A percentile compares a stretch with the other conserved stretches of the same genome.
Conservation (phyloP, 2,113 vertebrate species). For the Saguinus imperator region DNA sequence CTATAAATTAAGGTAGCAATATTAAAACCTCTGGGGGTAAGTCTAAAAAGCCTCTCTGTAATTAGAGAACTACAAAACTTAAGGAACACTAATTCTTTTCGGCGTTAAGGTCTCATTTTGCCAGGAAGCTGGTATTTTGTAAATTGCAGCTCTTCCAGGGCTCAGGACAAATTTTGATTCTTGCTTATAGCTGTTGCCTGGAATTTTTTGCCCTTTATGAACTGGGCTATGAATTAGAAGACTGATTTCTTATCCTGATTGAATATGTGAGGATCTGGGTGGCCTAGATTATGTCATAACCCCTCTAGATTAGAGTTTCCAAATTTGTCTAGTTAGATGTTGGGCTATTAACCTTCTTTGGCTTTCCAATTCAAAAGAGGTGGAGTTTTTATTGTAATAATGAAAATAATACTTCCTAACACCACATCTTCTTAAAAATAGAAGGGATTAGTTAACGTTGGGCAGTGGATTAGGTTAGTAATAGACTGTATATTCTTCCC, state of each 20-base stretch:
- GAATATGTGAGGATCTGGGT: conserved; percentile 7
- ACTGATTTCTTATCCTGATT: neutral
- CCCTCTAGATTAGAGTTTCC: neutral
- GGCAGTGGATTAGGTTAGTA: neutral
- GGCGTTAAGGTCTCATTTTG: conserved; percentile 28
- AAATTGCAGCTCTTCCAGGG: conserved; percentile 41
- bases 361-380: neutral
- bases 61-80: conserved; percentile 57
- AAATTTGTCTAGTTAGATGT: neutral
- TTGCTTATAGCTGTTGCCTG: neutral
- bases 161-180: conserved; percentile 24
- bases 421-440: neutral
- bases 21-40: conserved; percentile 53
- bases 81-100: conserved; percentile 41
- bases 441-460: neutral
- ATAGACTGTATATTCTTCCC: neutral
- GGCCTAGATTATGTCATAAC: neutral
- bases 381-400: conserved; percentile 5
- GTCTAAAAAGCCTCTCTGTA: conserved; percentile 60
- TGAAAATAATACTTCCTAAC: neutral
- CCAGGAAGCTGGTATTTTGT: conserved; percentile 47
- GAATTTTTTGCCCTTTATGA: neutral
- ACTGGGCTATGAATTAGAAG: neutral
- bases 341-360: conserved; percentile 15
- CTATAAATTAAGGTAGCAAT: conserved; percentile 61